These are phyloP conservation scores for Drosophila albomicans DNA, from an alignment of 1,140 invertebrate species.

Conservation along the genomic window DNA sequence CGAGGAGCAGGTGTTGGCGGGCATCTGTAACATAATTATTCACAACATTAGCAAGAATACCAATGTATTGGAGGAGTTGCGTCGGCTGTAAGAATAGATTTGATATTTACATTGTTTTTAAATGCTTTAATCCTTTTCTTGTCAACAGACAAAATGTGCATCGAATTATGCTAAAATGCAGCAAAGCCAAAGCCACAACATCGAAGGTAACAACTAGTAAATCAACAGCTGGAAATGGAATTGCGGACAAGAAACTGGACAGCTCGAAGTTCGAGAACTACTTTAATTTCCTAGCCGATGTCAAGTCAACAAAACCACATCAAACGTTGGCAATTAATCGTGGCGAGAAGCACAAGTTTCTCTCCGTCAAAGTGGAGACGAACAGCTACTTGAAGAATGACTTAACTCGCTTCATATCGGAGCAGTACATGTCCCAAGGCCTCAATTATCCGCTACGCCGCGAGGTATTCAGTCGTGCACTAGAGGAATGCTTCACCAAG, in stretches of 20 bases:
- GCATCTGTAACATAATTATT: slow-evolving; percentile 92
- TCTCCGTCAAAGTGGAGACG: slow-evolving; percentile 91
- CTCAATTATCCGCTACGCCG: slow-evolving; percentile 76
- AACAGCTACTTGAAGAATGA: slow-evolving; percentile 88
- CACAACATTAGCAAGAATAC: slow-evolving; percentile 92
- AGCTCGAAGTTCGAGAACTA: slow-evolving; percentile 92
- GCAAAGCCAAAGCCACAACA: slow-evolving; percentile 74
- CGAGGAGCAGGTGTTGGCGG: slow-evolving; percentile 88
- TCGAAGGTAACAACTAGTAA: slow-evolving; percentile 37
- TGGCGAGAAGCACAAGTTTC: slow-evolving; percentile 91
- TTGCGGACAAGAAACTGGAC: slow-evolving; percentile 83
- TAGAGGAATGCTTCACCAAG: slow-evolving; percentile 87
- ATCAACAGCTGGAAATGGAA: slow-evolving; percentile 11
- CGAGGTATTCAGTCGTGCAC: slow-evolving; percentile 85
- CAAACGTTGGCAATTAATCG: slow-evolving; percentile 94
- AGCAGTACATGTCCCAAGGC: slow-evolving; percentile 84
- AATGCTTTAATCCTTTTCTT: not conserved
- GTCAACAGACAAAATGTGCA: slow-evolving; percentile 85
- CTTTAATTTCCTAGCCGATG: slow-evolving; percentile 89
- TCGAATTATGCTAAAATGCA: slow-evolving; percentile 84
- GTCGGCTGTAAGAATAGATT: slow-evolving; percentile 87
- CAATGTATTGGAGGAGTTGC: slow-evolving; percentile 89
- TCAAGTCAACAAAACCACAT: slow-evolving; percentile 90
- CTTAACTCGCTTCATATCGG: slow-evolving; percentile 87
- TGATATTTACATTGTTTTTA: not conserved